phyloP scores from a whole-genome alignment of 2,888 invertebrate species.

The Chrysolina americana region DNA sequence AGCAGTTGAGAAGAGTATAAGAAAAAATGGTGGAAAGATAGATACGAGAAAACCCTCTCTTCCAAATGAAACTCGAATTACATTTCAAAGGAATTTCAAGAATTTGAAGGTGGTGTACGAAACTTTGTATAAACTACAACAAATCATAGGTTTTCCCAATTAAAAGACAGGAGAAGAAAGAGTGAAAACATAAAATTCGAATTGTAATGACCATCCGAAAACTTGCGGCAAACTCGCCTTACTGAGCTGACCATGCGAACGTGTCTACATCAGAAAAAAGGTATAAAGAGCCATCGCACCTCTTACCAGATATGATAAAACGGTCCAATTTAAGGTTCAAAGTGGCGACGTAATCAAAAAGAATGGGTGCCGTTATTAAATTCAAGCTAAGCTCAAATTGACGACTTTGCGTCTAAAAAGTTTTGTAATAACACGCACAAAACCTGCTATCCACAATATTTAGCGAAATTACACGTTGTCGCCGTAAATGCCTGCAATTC shows the following conservation, averaged over 20 bases:
- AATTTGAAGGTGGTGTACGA: too few species aligned
- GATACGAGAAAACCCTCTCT: too few species aligned
- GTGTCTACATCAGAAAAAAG: neutral
- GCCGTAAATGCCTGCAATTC: slow-evolving; percentile 30
- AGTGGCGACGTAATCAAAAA: slow-evolving; percentile 38
- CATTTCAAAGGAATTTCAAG: too few species aligned
- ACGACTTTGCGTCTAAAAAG: slow-evolving; percentile 34
- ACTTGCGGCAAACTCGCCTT: too few species aligned
- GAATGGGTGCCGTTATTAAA: slow-evolving; percentile 42
- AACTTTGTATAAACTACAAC: too few species aligned
- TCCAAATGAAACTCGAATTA: too few species aligned
- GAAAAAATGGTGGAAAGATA: too few species aligned
- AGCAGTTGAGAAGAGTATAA: too few species aligned
- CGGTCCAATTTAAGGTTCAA: slow-evolving; percentile 24
- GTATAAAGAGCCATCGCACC: neutral
- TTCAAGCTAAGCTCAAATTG: slow-evolving; percentile 39
- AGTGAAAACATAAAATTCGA: too few species aligned
- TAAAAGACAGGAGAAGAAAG: too few species aligned
- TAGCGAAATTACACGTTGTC: slow-evolving; percentile 40
- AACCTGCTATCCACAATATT: slow-evolving; percentile 34
- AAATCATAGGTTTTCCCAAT: too few species aligned
- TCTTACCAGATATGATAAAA: slow-evolving; percentile 5
- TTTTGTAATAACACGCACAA: slow-evolving; percentile 32
- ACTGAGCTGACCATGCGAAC: neutral
- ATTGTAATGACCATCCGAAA: too few species aligned